Base-by-base conservation (phyloP, 2,797 vertebrate species). In the Dromococcyx pavoninus region DNA sequence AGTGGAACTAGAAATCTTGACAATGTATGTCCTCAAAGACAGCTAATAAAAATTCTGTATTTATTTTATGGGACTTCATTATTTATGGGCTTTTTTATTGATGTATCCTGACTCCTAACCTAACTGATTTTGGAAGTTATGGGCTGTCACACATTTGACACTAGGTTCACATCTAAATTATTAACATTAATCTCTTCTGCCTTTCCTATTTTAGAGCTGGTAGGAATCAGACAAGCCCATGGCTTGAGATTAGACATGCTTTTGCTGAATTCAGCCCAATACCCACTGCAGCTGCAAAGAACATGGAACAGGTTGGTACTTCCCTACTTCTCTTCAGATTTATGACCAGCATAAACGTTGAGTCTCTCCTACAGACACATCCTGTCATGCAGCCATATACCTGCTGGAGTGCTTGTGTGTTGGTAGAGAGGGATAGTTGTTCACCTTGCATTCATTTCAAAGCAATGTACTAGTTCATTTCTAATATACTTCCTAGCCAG, bases 311-410 rank as follows among this genome's bases (percentile, higher is more conserved):
- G 3, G 7, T 13, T 70, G 13, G 23, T 37, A 18, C 37, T 67
- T 58, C 18, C 5, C 15, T 89, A 8, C 11, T 66, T 65, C 67
- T 77, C 30, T 7, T 72, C 39, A 17, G n/a, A 10, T 35, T 71
- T 77, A 51, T 23, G 41, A 67, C 17, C 32, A 56, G 10, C 28
- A 18, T 7, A 71, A n/a, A 74, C 11, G 5, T 17, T 51, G 60
- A 70, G 14, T 66, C 7, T 61, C 14, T 89, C 54, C 17, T 13
- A 13, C 5, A 12, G 23, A 41, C 1, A 3, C 10, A 22, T 84
- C 21, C 16, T 33, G 11, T 37, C 44, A 37, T n/a, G 53, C 23
- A 90, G 27, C 9, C 14, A 18, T 0, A 0, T 28, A 32, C 3
- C 56, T 61, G 32, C 25, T 67, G 43, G 7, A 48, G 10, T 37